A percentile compares a stretch with the other conserved stretches of the same genome.
Evolutionary conservation across 2,797 vertebrate genomes (phyloP).

Genomic region (Lacerta agilis): DNA sequence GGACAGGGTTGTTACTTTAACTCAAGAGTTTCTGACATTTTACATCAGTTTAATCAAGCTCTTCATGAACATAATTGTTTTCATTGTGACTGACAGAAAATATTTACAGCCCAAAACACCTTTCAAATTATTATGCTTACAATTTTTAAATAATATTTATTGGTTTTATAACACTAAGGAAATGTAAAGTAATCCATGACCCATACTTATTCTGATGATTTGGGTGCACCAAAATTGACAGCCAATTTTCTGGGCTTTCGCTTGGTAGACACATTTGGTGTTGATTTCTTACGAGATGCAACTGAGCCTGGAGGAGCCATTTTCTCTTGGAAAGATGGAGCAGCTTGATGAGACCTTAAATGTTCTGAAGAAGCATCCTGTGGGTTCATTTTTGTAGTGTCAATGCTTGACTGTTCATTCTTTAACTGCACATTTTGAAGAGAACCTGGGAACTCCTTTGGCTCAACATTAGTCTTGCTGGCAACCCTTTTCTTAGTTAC

Average conservation of each 20-base stretch:
- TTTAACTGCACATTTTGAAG: constrained; percentile 77
- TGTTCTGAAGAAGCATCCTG: constrained; percentile 69
- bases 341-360: constrained; percentile 69
- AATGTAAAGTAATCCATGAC: constrained; percentile 68
- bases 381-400: constrained; percentile 55
- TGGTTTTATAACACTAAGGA: constrained; percentile 60
- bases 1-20: constrained; percentile 60
- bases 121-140: constrained; percentile 64
- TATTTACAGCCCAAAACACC: constrained; percentile 61
- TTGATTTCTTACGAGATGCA: constrained; percentile 71
- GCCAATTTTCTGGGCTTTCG: constrained; percentile 93
- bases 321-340: constrained; percentile 73
- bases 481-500: constrained; percentile 96
- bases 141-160: constrained; percentile 70
- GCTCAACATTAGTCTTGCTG: constrained; percentile 87
- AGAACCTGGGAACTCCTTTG: constrained; percentile 82
- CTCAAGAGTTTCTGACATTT: constrained; percentile 55
- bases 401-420: constrained; percentile 70
- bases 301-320: constrained; percentile 64
- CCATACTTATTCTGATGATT: constrained; percentile 82
- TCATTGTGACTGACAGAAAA: constrained; percentile 60
- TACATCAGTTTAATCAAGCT: constrained; percentile 48
- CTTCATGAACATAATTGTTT: constrained; percentile 53
- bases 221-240: constrained; percentile 92
- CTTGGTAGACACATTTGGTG: constrained; percentile 87